Percentiles rank a stretch among this genome's conserved stretches.
These are phyloP conservation scores for Eleutherodactylus coqui DNA, from an alignment of 2,797 vertebrate genomes.

Conservation along the genomic window DNA sequence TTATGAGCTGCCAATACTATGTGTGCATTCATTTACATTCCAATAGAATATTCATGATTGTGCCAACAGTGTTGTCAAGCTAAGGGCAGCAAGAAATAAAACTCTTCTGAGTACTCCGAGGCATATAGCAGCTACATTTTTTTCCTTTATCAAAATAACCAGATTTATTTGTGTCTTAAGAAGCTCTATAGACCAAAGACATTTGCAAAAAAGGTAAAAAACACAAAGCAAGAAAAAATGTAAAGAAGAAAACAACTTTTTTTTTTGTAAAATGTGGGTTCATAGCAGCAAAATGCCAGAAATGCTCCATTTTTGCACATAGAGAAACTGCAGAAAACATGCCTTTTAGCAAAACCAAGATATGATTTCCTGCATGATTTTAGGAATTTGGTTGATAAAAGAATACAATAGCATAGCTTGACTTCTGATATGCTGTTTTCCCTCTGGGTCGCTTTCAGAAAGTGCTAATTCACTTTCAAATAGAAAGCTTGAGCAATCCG, in stretches of 20 bases:
- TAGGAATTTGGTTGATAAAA: too few species aligned
- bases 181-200: background rate
- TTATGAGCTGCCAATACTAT: background rate
- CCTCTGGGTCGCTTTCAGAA: too few species aligned
- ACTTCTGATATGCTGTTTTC: too few species aligned
- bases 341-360: too few species aligned
- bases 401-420: too few species aligned
- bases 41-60: conserved; percentile 20
- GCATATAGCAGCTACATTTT: background rate
- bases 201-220: background rate
- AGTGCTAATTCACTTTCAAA: too few species aligned
- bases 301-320: too few species aligned
- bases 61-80: conserved; percentile 11
- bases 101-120: background rate
- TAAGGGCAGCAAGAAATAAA: background rate
- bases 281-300: background rate
- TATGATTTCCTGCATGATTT: too few species aligned
- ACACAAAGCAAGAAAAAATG: background rate
- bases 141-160: background rate
- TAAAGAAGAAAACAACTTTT: background rate
- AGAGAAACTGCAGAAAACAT: too few species aligned
- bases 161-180: background rate
- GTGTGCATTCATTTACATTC: background rate
- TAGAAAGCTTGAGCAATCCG: too few species aligned
- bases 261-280: background rate